Evolutionary conservation across 2,113 vertebrate genomes (phyloP), one percentile per base, ranked within the genome.

Genomic region (Urocitellus parryii): DNA sequence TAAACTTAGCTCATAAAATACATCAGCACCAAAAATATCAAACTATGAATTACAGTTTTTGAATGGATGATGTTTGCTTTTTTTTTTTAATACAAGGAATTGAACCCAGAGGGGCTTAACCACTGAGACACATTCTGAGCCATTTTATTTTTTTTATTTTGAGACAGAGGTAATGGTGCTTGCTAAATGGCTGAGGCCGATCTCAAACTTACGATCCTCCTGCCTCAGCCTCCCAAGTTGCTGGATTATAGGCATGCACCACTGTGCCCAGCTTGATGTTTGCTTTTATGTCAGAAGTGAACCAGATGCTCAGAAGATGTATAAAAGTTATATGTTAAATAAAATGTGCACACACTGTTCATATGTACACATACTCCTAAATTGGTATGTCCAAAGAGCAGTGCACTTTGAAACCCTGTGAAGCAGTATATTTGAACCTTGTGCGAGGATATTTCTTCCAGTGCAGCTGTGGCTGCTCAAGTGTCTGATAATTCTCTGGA

Each of bases 231-330:
- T 63, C 61, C 9, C 25, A 27, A 63, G 24, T 63, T 27, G 25
- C 24, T 27, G 61, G 24, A 27, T 63, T 63, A 63, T 3, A 63
- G 25, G 24, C 1, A 3, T 63, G 24, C 22, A 10, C 24, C 61
- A 63, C 61, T 27, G 22, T 63, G 25, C 24, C 22, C 61, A 27
- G 61, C 24, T 25, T 27, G 24, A 45, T 8, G 1, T 37, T 48
- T 77, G 20, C n/a, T 70, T 89, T 82, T 72, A 73, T 93, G 32
- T 45, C n/a, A 79, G 20, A 95, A 70, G 72, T 95, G 80, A 93
- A 83, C 17, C 58, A 18, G 8, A 88, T 88, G 56, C 48, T 80
- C 58, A 79, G 48, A 94, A 81, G 72, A 77, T 37, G 27, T 25
- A n/a, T 81, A 18, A 45, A 77, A 67, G 65, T 34, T 56, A 34